Base-by-base conservation (phyloP, 2,888 invertebrate genomes). In the Cryptosula pallasiana region DNA sequence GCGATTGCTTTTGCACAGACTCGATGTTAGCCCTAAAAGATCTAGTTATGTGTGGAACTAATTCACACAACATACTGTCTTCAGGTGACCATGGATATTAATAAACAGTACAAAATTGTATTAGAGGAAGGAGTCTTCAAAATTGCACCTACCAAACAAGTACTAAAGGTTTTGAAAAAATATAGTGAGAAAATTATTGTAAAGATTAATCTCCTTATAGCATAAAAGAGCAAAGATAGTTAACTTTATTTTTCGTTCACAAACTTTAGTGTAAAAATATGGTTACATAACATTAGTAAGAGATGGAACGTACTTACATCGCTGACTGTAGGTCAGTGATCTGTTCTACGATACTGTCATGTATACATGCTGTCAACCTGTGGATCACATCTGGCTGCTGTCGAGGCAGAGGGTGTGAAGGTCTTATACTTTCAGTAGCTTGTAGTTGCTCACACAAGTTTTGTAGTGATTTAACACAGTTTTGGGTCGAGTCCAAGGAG, bases 391-490 rank as follows among this genome's bases (percentile, higher is more conserved):
- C 63, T 32, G 63, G 29, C 13, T 63, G 63, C n/a, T 29, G 20
- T 5, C 13, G 9, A n/a, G 9, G 32, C 25, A 63, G 25, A n/a
- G 13, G 5, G 34, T 63, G 27, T 3, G 63, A 32, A 27, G 29
- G 2, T 29, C 29, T 16, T 5, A 63, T 32, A 34, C 3, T 32
- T 32, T 2, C 9, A 32, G 27, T 32, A 29, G 63, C 63, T 32
- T 63, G 29, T n/a, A 63, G n/a, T 32, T 63, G 63, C 27, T 63
- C 63, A 32, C 32, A 20, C 3, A 63, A 32, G 32, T 63, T 63
- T 2, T 5, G 9, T 13, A 63, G 13, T 63, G 20, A 27, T 25
- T 2, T 32, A 32, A 63, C 5, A 13, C 20, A 32, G 32, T 25
- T 13, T 3, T 27, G 13, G n/a, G 63, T 32, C 3, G 32, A 63